Evolutionary conservation across 2,797 vertebrate genomes (phyloP).

Genomic region (Thamnophis elegans): DNA sequence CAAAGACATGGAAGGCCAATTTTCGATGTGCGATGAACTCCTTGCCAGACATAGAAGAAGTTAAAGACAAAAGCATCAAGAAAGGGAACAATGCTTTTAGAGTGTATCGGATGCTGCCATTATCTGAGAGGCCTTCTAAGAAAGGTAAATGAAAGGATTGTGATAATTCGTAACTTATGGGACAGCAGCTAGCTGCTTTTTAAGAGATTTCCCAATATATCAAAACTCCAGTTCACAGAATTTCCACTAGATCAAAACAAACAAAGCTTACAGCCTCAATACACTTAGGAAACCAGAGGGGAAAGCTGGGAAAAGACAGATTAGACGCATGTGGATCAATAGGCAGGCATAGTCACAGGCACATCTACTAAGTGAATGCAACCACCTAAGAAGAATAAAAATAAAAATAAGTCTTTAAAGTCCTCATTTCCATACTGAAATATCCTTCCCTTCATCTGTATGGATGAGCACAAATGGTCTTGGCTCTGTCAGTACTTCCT

Average conservation of each 20-base stretch:
- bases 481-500: not conserved
- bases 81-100: constrained; percentile 98
- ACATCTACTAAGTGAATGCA: not conserved
- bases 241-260: not conserved
- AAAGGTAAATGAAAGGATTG: constrained; percentile 79
- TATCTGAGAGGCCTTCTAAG: constrained; percentile 85
- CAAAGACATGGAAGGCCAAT: constrained; percentile 99
- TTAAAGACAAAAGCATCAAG: constrained; percentile 98
- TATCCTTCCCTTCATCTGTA: not conserved
- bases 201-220: not conserved
- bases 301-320: not conserved
- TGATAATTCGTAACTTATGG: not conserved
- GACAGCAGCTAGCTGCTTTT: not conserved
- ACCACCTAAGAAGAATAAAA: not conserved
- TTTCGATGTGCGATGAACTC: constrained; percentile 99
- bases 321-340: not conserved
- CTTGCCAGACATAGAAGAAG: constrained; percentile 97
- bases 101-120: constrained; percentile 93
- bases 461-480: not conserved
- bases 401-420: not conserved
- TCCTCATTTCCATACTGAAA: not conserved
- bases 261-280: not conserved
- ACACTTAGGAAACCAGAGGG: not conserved
- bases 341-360: not conserved
- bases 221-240: not conserved